Base-by-base conservation (phyloP, 2,797 vertebrate genomes). In the Brotula barbata region DNA sequence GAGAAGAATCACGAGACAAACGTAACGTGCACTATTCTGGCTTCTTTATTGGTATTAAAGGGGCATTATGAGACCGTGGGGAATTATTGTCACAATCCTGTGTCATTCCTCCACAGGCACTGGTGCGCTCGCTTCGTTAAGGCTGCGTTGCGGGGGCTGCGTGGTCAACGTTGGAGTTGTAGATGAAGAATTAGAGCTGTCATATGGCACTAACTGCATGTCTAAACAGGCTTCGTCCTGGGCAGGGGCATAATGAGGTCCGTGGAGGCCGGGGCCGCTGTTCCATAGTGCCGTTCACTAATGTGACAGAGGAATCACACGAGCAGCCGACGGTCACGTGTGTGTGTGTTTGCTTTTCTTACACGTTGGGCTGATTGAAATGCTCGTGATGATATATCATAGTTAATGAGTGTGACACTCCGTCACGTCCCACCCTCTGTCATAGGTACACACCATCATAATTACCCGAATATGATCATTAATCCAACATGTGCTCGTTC, bases 401-500 rank as follows among this genome's bases (percentile, higher is more conserved):
- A 80, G 73, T 71, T 80, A 83, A 86, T 81, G 65, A 76, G 57
- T 70, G 36, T 58, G 21, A 60, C 13, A n/a, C 37, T 2, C 34
- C n/a, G n/a, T 28, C 7, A 4, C 7, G 25, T 7, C 7, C 25
- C 25, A 28, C 25, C 25, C 25, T 28, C 7, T 28, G 4, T 15
- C 4, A 10, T 50, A 55, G 56, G 39, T 31, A 69, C 64, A 73
- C 59, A 81, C 65, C 43, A 77, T 59, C 42, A 71, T 73, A 77
- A 81, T 75, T 66, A 73, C 20, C 7, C 6, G 9, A 63, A 50
- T 55, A 10, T 57, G 50, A 64, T 81, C 66, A 77, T 83, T 80
- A 82, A 82, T 83, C 56, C 78, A 80, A 75, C 68, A 69, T 73
- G 78, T 73, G 67, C 68, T 80, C 56, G 71, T 82, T 84, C 75